These are phyloP conservation scores for Engystomops pustulosus DNA, from an alignment of 2,113 vertebrate genomes.

Conservation along the genomic window DNA sequence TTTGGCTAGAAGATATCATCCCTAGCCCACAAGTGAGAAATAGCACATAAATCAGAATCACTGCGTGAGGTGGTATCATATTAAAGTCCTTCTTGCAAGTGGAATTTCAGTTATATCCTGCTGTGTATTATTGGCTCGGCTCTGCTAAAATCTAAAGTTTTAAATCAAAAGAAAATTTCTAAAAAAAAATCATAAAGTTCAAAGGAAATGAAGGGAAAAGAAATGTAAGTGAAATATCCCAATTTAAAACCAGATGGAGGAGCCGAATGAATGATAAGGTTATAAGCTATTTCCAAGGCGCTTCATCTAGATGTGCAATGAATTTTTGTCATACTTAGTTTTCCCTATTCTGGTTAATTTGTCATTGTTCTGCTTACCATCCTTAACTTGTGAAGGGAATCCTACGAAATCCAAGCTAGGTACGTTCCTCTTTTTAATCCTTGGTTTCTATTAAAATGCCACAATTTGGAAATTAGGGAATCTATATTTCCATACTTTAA, in stretches of 20 bases:
- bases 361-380: not conserved
- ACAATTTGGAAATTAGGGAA: no score
- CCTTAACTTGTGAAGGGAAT: not conserved
- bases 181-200: conserved; percentile 15
- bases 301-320: not conserved
- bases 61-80: conserved; percentile 49
- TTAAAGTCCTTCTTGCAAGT: conserved; percentile 42
- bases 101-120: conserved; percentile 50
- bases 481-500: no score
- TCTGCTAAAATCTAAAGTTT: conserved; percentile 29
- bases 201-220: conserved; percentile 16
- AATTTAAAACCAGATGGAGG: conserved; percentile 19
- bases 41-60: conserved; percentile 51
- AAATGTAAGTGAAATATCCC: conserved; percentile 24
- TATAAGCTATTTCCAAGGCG: not conserved
- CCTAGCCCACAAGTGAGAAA: conserved; percentile 50
- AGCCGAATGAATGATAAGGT: not conserved
- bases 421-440: no score
- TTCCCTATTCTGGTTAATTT: not conserved
- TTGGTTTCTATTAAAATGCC: not conserved
- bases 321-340: not conserved
- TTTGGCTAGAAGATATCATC: conserved; percentile 45
- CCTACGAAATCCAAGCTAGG: not conserved
- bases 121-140: conserved; percentile 39
- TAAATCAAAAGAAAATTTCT: conserved; percentile 39